Percentiles rank a stretch among this genome's conserved stretches.
Conservation (phyloP, 2,888 invertebrate species). For the Crocallis elinguaria region DNA sequence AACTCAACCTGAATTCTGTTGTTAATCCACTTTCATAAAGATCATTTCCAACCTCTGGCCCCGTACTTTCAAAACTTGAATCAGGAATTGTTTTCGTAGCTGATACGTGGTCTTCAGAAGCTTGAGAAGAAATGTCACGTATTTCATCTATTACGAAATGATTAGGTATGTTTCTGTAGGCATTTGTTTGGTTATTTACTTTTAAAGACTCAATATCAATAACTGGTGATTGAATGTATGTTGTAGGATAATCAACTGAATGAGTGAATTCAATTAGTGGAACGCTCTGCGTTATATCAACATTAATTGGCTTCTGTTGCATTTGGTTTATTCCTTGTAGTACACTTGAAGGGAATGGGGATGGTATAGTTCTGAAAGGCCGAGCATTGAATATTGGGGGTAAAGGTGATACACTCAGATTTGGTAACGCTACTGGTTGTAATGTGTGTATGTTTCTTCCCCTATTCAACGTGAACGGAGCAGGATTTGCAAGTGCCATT, state of each 20-base stretch:
- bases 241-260: conserved; percentile 89
- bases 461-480: conserved; percentile 73
- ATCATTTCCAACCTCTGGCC: conserved; percentile 66
- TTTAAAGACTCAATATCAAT: conserved; percentile 82
- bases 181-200: conserved; percentile 65
- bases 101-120: conserved; percentile 75
- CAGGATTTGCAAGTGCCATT: conserved; percentile 71
- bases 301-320: conserved; percentile 61
- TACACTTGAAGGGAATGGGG: conserved; percentile 52
- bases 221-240: conserved; percentile 88
- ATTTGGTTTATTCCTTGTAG: conserved; percentile 65
- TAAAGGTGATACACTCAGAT: conserved; percentile 85
- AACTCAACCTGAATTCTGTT: conserved; percentile 53
- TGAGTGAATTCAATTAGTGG: conserved; percentile 88
- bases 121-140: conserved; percentile 82
- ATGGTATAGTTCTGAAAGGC: conserved; percentile 75
- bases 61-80: conserved; percentile 75
- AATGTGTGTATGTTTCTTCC: conserved; percentile 79
- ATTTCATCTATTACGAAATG: conserved; percentile 67
- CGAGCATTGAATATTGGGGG: conserved; percentile 87
- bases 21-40: conserved; percentile 63
- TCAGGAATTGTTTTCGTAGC: conserved; percentile 72
- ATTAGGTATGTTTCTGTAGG: conserved; percentile 72
- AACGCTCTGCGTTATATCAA: conserved; percentile 87
- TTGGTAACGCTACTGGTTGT: conserved; percentile 87